Evolutionary conservation across 92 coral and sea anemone species (phyloP), one percentile per base, ranked within the genome.

Genomic region (Zoanthus sansibaricus): DNA sequence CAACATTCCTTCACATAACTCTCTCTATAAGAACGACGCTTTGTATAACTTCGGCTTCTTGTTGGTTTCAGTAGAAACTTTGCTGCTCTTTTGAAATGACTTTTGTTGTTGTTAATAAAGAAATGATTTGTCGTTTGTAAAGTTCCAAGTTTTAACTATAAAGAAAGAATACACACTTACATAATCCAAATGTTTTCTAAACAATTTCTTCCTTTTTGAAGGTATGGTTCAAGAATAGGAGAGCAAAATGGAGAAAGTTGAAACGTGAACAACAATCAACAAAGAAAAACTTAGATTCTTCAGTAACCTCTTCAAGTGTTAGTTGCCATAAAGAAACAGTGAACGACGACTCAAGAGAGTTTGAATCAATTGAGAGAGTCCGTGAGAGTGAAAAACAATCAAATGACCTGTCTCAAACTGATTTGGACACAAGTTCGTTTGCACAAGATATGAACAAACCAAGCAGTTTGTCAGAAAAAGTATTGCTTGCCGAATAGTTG

Each of bases 181-280:
- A 21, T 18, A 9, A 11, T 3, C 68, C 33, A 7, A 44, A 21
- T 8, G 10, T 61, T 7, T 64, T 80, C 5, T 18, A 62, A 62
- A 9, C 73, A 45, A 6, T 7, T 0, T 45, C 14, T 62, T 46
- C 16, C 44, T 31, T 72, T 12, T 59, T 18, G 15, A 78, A 97
- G 99, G 99, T 97, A 9, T 97, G 99, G 99, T 97, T 97, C 79
- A 97, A 97, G 86, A 97, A 97, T 80, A 91, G 99, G 72, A 92
- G 99, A 82, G 99, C 99, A 54, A 97, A 97, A 77, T 97, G 98
- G 97, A 94, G 99, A 86, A 97, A 97, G 77, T 95, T 93, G 82
- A 97, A 92, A 75, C 92, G 99, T 8, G 99, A 97, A 72, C 92
- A 90, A 20, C 88, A 89, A 70, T 91, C 88, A 6, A 74, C 92